Evolutionary conservation across 2,113 vertebrate species (phyloP).

Genomic region (Chaetodon trifascialis): DNA sequence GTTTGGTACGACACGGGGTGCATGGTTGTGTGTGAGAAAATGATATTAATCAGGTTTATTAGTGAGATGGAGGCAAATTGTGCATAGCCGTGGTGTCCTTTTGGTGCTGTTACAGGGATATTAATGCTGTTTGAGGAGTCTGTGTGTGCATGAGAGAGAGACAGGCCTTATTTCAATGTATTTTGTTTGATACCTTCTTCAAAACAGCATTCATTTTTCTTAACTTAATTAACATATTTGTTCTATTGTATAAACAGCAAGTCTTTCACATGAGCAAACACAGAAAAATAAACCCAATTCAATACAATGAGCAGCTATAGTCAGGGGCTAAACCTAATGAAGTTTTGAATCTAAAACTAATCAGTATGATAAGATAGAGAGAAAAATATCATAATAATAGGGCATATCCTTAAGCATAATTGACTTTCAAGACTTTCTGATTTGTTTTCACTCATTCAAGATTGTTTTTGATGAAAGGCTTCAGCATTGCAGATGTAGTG

Average conservation of each 20-base stretch:
- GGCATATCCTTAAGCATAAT: not conserved
- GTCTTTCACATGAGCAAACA: not conserved
- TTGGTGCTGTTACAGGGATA: not conserved
- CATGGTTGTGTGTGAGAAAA: conserved; percentile 30
- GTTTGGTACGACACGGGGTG: conserved; percentile 39
- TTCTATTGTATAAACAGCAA: not conserved
- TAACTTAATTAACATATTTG: not conserved
- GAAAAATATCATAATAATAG: not conserved
- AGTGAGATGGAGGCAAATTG: conserved; percentile 42
- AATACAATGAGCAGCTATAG: conserved; percentile 5
- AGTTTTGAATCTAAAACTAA: not conserved
- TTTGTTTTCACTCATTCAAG: not conserved
- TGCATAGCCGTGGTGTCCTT: conserved; percentile 11
- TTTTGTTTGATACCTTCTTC: not conserved
- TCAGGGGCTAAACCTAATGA: not conserved
- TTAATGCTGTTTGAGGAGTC: conserved; percentile 1
- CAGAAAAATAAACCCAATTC: not conserved
- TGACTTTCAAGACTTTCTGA: not conserved
- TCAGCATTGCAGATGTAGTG: not conserved
- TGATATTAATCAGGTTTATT: conserved; percentile 41
- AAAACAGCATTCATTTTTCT: not conserved
- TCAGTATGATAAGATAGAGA: not conserved
- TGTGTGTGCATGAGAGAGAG: conserved; percentile 2
- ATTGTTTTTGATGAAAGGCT: not conserved
- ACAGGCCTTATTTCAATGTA: not conserved